These are phyloP conservation scores for Molossus molossus DNA, from an alignment of 2,797 vertebrate genomes.

Conservation along the genomic window DNA sequence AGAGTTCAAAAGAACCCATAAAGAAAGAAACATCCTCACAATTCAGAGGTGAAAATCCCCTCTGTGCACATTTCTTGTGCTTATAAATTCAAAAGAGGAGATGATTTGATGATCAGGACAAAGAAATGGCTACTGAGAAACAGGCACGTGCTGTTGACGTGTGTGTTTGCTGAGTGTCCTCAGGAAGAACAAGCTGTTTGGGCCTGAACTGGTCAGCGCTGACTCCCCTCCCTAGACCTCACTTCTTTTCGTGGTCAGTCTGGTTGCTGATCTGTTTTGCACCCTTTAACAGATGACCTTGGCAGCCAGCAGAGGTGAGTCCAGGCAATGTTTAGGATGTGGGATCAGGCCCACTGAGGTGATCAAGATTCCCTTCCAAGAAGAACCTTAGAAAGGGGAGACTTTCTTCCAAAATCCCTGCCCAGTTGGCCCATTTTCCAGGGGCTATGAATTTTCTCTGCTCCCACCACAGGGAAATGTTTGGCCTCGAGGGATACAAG, in stretches of 20 bases:
- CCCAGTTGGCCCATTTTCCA: slow-evolving; percentile 35
- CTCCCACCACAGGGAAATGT: slow-evolving; percentile 70
- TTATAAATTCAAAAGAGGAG: background rate
- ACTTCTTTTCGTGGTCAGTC: background rate
- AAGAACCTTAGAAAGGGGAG: slow-evolving; percentile 58
- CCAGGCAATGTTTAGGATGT: background rate
- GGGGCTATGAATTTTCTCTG: slow-evolving; percentile 69
- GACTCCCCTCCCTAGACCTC: background rate
- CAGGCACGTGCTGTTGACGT: background rate
- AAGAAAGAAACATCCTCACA: background rate
- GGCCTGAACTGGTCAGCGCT: background rate
- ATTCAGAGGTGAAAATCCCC: background rate
- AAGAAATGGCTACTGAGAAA: background rate
- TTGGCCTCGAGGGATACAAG: slow-evolving; percentile 74
- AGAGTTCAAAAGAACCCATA: background rate
- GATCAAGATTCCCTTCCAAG: slow-evolving; percentile 33
- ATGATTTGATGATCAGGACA: background rate
- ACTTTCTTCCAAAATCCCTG: slow-evolving; percentile 45
- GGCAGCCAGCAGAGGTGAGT: background rate
- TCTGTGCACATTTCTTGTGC: background rate
- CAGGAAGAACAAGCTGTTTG: background rate
- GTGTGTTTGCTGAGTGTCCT: slow-evolving; percentile 11
- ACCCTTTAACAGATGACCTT: background rate
- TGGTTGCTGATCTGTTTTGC: background rate
- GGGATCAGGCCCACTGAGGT: background rate